A percentile compares a stretch with the other conserved stretches of the same genome.
Evolutionary conservation across 2,797 vertebrate species (phyloP).

Genomic region (Eospalax fontanierii): DNA sequence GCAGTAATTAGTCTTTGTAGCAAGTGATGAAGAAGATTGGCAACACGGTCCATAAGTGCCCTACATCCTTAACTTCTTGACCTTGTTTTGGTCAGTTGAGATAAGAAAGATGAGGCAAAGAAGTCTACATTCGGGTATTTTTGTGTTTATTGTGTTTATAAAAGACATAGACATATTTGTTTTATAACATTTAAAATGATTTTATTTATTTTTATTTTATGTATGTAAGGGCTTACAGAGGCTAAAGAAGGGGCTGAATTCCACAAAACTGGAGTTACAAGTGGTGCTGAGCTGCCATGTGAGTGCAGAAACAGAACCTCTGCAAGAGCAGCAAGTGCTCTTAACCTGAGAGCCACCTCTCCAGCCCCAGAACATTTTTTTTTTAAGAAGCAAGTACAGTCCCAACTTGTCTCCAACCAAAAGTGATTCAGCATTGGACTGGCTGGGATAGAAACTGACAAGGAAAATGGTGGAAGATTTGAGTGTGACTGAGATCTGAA

Average conservation of each 20-base stretch:
- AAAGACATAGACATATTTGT: not conserved
- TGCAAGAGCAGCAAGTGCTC: too few relatives aligned
- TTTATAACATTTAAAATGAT: not conserved
- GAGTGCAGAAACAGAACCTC: too few relatives aligned
- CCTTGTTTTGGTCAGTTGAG: not conserved
- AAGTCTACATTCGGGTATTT: not conserved
- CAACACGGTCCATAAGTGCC: too few relatives aligned
- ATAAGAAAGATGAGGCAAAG: not conserved
- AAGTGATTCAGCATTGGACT: not conserved
- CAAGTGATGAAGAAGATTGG: not conserved
- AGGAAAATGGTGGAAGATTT: not conserved
- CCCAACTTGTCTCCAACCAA: not conserved
- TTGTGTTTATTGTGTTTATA: not conserved
- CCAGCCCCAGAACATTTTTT: too few relatives aligned
- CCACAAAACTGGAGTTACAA: too few relatives aligned
- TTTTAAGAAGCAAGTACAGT: not conserved
- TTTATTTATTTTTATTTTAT: too few relatives aligned
- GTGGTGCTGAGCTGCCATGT: too few relatives aligned
- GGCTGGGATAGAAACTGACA: not conserved
- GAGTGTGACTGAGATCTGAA: not conserved
- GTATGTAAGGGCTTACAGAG: too few relatives aligned
- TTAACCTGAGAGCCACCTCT: too few relatives aligned
- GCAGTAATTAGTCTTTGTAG: not conserved
- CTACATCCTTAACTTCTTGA: accelerated
- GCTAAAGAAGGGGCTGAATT: too few relatives aligned